phyloP scores from a whole-genome alignment of 2,888 invertebrate species.

The Amblyjoppa proteus region DNA sequence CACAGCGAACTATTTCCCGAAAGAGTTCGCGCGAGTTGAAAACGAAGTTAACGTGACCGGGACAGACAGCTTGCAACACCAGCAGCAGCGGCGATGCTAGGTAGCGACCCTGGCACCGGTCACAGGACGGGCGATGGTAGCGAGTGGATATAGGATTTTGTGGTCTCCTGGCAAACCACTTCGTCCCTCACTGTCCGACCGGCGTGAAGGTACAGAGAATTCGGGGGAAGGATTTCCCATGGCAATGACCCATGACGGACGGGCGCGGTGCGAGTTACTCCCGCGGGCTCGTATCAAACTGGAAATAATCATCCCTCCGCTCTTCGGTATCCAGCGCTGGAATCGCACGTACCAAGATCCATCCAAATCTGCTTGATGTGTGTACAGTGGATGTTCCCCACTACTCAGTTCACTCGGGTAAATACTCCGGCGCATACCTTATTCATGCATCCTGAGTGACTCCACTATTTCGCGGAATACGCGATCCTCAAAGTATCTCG shows the following conservation, averaged over 20 bases:
- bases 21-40: constrained; percentile 60
- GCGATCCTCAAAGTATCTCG: background rate
- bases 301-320: constrained; percentile 50
- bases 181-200: constrained; percentile 73
- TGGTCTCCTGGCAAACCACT: constrained; percentile 73
- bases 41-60: constrained; percentile 69
- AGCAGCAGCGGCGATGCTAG: constrained; percentile 35
- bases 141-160: constrained; percentile 74
- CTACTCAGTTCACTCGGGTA: background rate
- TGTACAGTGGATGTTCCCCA: background rate
- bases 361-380: background rate
- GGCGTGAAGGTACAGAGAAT: constrained; percentile 44
- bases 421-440: background rate
- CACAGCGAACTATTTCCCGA: constrained; percentile 61
- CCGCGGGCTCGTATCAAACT: constrained; percentile 29
- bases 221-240: constrained; percentile 61
- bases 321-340: background rate
- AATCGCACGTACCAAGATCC: constrained; percentile 19
- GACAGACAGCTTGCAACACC: constrained; percentile 54
- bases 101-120: constrained; percentile 18
- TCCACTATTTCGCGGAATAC: constrained; percentile 1
- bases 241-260: constrained; percentile 70
- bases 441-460: background rate
- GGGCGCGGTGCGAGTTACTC: constrained; percentile 33
- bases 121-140: constrained; percentile 15